A percentile compares a stretch with the other conserved stretches of the same genome.
Evolutionary conservation across 2,113 vertebrate species (phyloP).

Genomic region (Cairina moschata): DNA sequence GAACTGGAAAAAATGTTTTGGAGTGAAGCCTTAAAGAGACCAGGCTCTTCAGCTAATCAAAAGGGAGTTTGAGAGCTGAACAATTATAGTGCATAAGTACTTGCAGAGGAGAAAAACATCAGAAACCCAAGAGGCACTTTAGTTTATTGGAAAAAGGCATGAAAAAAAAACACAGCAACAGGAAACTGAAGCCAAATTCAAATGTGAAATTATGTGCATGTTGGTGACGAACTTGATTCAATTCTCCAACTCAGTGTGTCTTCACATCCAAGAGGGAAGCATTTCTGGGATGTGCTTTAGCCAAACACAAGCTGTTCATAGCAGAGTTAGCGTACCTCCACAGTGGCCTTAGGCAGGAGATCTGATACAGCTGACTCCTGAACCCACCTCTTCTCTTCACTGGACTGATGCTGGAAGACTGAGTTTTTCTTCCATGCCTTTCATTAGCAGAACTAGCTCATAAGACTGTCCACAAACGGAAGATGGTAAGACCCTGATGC

Average conservation of each 20-base stretch:
- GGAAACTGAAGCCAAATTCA: constrained; percentile 7
- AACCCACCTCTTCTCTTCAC: neutral
- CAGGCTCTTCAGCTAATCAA: constrained; percentile 4
- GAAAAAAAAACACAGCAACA: neutral
- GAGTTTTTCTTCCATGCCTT: neutral
- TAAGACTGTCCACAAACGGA: neutral
- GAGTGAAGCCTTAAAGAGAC: neutral
- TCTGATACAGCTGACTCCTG: neutral
- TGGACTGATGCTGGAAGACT: neutral
- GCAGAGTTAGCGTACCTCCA: neutral
- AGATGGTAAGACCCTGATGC: neutral
- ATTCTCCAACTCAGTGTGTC: neutral
- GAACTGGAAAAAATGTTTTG: neutral
- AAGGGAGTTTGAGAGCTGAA: constrained; percentile 15
- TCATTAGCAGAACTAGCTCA: neutral
- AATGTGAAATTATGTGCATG: neutral
- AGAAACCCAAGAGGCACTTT: neutral
- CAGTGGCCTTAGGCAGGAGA: neutral
- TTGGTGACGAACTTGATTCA: neutral
- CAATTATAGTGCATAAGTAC: neutral
- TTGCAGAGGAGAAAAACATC: neutral
- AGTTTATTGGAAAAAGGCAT: neutral
- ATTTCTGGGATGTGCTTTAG: neutral
- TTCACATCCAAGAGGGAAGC: neutral
- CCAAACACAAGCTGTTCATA: neutral